A percentile compares a stretch with the other conserved stretches of the same genome.
Evolutionary conservation across 2,797 vertebrate genomes (phyloP).

Genomic region (Helarctos malayanus): DNA sequence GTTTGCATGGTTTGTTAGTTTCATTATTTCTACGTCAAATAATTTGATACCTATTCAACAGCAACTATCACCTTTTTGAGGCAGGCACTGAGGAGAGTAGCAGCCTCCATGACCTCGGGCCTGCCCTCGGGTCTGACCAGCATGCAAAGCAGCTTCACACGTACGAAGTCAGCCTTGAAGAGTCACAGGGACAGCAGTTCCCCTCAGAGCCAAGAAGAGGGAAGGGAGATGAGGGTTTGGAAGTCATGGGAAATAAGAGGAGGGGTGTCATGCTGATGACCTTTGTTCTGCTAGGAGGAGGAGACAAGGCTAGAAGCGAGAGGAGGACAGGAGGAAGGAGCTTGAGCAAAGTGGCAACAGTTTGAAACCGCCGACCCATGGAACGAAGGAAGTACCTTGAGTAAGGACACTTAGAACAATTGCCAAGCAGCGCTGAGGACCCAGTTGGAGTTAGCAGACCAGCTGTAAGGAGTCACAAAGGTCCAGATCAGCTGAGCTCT

Average conservation of each 20-base stretch:
- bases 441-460: background rate
- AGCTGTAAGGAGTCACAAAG: no score
- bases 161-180: background rate
- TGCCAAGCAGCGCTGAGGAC: background rate
- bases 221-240: background rate
- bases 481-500: background rate
- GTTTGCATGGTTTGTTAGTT: background rate
- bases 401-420: background rate
- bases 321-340: background rate
- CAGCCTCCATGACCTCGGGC: background rate
- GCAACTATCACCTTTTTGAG: background rate
- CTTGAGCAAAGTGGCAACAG: no score
- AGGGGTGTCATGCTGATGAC: background rate
- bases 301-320: background rate
- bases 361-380: background rate
- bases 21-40: background rate
- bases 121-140: background rate
- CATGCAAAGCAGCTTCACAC: background rate
- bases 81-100: accelerated
- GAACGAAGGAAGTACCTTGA: background rate
- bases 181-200: background rate
- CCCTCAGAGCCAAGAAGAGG: background rate
- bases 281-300: no score
- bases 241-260: background rate
- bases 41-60: background rate